phyloP scores from a whole-genome alignment of 2,113 vertebrate species.

The Hemicordylus capensis region DNA sequence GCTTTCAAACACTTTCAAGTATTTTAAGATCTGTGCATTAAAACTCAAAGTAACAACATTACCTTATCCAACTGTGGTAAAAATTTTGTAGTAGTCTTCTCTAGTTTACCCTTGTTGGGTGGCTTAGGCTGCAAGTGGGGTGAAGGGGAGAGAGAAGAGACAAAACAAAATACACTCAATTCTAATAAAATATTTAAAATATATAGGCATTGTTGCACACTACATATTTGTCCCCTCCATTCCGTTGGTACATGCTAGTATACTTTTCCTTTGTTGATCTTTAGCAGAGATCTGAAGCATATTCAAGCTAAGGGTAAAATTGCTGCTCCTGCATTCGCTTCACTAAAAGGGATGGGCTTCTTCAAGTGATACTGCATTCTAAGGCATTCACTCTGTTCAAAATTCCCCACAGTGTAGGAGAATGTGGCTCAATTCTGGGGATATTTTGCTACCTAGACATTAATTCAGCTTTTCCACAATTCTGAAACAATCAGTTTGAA shows the following conservation, averaged over 20 bases:
- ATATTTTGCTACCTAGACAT: not conserved
- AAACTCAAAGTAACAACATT: slow-evolving; percentile 23
- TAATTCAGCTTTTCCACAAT: not conserved
- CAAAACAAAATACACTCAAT: not conserved
- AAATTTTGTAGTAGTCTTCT: slow-evolving; percentile 55
- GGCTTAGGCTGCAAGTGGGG: slow-evolving; percentile 53
- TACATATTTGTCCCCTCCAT: not conserved
- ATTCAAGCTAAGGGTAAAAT: not conserved
- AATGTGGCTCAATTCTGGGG: not conserved
- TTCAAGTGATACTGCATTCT: too few relatives aligned
- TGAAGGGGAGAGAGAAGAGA: too few relatives aligned
- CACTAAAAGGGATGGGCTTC: not conserved
- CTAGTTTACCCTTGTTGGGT: slow-evolving; percentile 52
- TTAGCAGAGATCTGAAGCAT: too few relatives aligned
- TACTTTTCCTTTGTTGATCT: not conserved
- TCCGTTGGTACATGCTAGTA: not conserved
- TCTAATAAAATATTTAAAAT: not conserved
- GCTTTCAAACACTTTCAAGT: not conserved
- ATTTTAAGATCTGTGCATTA: not conserved
- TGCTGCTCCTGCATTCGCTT: too few relatives aligned
- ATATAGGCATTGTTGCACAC: not conserved
- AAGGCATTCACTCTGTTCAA: not conserved
- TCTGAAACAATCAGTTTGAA: not conserved
- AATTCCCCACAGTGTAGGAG: not conserved
- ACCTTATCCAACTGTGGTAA: slow-evolving; percentile 69